Evolutionary conservation across 2,888 invertebrate genomes (phyloP), one percentile per base, ranked within the genome.

Genomic region (Subacronicta megacephala): DNA sequence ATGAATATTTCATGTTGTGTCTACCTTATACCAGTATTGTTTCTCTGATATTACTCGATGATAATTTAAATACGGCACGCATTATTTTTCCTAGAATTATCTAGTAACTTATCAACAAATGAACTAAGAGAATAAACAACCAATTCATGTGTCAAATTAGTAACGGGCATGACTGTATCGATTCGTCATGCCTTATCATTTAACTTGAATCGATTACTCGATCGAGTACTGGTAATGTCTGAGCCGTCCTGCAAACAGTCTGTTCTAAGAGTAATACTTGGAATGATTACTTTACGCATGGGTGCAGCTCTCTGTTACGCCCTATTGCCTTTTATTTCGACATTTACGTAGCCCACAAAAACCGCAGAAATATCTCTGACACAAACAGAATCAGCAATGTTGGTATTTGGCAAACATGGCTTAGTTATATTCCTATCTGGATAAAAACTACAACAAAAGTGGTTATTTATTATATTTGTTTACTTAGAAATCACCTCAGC

Each of bases 201-300:
- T 62, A 55, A 54, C 54, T 35, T 57, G 53, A 62, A 75, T 67
- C 67, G 67, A 75, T 75, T 67, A 64, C 53, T 46, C 45, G 53
- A 60, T 56, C 31, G 13, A 54, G 46, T 44, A 43, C 61, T 67
- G 18, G 45, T 40, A 49, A 49, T 52, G 52, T 56, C 10, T 31
- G 13, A 35, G 42, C 33, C 45, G 37, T 43, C 54, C 50, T 59
- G 56, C 44, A 58, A 62, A 42, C 57, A 52, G 44, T 55, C 17
- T 55, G 60, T 51, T 69, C 67, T 68, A 46, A 62, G 66, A 78
- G 67, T 70, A 77, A 74, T 75, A 78, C 77, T 74, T 77, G 51
- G 62, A 81, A 77, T 75, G 62, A 71, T 74, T 77, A 87, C 87
- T 90, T 90, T 87, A 90, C 90, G 90, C 87, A 81, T 87, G 87